Evolutionary conservation across 2,797 vertebrate species (phyloP).

Genomic region (Petrocephalus schoutedeni): DNA sequence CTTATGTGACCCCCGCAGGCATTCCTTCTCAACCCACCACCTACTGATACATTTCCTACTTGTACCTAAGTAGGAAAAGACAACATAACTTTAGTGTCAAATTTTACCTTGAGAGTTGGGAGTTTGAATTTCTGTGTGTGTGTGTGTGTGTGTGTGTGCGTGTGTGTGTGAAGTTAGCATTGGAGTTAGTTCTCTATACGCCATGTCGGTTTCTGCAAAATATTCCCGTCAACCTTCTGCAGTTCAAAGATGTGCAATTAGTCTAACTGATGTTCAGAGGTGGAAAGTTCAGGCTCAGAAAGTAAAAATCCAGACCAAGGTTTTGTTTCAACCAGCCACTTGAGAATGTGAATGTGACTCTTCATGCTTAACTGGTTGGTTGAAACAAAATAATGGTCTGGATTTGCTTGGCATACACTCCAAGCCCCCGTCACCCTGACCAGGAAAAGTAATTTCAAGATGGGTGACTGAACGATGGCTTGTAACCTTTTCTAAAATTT

Average conservation of each 20-base stretch:
- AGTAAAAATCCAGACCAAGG: background rate
- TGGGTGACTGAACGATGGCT: background rate
- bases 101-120: background rate
- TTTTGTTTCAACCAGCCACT: background rate
- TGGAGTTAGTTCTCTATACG: background rate
- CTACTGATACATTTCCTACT: background rate
- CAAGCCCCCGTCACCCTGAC: background rate
- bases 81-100: background rate
- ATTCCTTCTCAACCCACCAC: background rate
- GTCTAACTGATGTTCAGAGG: background rate
- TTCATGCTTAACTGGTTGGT: no score
- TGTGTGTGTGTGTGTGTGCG: background rate
- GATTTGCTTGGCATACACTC: background rate
- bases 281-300: background rate
- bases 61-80: background rate
- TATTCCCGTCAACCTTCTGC: background rate
- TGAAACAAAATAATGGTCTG: no score
- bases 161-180: background rate
- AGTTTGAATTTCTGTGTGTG: background rate
- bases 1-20: background rate
- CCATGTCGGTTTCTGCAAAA: background rate
- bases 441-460: background rate
- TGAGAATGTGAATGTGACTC: no score
- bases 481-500: background rate
- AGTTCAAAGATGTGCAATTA: background rate